Base-by-base conservation (phyloP, 2,888 invertebrate genomes). In the Thalpophila matura region DNA sequence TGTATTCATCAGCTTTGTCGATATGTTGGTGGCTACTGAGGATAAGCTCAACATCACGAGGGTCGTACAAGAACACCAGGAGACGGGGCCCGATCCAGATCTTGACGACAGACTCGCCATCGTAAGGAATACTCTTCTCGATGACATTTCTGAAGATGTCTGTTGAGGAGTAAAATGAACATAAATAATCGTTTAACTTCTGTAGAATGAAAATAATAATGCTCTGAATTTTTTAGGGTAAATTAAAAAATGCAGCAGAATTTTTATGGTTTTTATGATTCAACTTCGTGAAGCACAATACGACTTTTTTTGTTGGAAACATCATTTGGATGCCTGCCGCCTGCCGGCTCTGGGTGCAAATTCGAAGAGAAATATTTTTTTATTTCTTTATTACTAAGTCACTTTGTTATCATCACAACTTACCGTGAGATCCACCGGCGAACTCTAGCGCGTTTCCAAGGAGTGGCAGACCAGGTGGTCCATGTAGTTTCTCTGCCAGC, bases 51-150 rank as follows among this genome's bases (percentile, higher is more conserved):
- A 97, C 97, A 82, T 98, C 98, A 2, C 96, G 95, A 16, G 98
- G 98, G 82, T 98, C 97, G 69, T 96, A 96, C 78, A 98, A 87
- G 93, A 97, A 97, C 46, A 98, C 95, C 26, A 97, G 62, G 42
- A 98, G 95, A 85, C 97, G 96, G 1, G 97, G 97, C 6, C 98
- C 98, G 62, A 97, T 96, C 98, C 98, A 98, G 42, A 97, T 79
- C 87, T 95, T 97, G 38, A 97, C 95, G 0, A 97, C 93, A 1
- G 86, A 86, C 26, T 92, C 89, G 4, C 95, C 88, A 54, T 96
- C 96, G 73, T 87, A 97, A 1, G 96, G 94, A 58, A 86, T 88
- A 20, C 96, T 96, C 77, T 90, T 95, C 2, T 81, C 60, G 50
- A 96, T 92, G 4, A 97, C 82, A 49, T 95, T 96, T 63, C 91